Evolutionary conservation across 1,140 invertebrate genomes (phyloP).

Genomic region (Sipha flava): DNA sequence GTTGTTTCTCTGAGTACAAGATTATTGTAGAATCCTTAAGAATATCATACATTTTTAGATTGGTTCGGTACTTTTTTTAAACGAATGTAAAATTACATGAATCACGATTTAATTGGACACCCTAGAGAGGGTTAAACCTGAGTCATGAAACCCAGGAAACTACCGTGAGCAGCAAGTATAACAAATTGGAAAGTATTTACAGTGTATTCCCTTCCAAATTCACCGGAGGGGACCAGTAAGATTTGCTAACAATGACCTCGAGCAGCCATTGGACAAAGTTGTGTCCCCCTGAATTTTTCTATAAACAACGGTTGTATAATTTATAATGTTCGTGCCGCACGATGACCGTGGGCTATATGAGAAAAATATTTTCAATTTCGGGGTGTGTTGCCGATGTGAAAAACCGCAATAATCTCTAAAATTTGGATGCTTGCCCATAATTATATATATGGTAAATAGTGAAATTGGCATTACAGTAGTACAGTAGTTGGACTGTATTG

Average conservation of each 20-base stretch:
- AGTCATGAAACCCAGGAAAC: neutral
- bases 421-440: neutral
- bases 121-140: neutral
- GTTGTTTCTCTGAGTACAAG: too few relatives aligned
- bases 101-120: neutral
- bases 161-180: neutral
- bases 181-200: neutral
- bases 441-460: neutral
- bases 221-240: slow-evolving; percentile 14
- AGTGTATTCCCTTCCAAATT: slow-evolving; percentile 2
- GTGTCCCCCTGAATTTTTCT: neutral
- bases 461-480: neutral
- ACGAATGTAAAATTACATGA: too few relatives aligned
- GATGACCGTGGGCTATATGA: neutral
- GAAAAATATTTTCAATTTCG: neutral
- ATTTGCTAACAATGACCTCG: neutral
- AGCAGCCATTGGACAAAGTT: neutral
- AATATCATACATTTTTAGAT: too few relatives aligned
- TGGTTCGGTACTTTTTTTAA: too few relatives aligned
- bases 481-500: neutral
- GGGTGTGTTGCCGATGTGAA: neutral
- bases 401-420: neutral
- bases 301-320: neutral
- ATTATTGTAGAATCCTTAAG: too few relatives aligned
- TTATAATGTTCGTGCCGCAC: neutral